Conservation (phyloP, 2,888 invertebrate genomes). For the Epinotia brunnichana region DNA sequence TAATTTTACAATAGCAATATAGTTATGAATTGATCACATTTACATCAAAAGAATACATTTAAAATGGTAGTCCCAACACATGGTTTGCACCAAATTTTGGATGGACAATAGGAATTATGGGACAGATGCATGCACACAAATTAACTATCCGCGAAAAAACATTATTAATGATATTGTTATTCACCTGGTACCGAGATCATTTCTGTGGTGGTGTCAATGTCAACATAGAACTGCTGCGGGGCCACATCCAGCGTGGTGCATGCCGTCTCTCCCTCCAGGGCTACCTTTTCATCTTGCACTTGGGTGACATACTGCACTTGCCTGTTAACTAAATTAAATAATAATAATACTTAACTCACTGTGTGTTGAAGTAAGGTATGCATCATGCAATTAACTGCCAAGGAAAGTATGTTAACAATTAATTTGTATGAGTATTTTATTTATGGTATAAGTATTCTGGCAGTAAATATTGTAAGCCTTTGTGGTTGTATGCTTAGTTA, state of each 20-base stretch:
- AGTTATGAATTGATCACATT: not conserved
- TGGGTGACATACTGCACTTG: conserved; percentile 70
- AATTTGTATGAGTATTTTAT: not conserved
- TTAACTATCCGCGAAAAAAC: no score
- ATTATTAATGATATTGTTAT: not conserved
- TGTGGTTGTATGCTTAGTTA: not conserved
- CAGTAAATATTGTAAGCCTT: not conserved
- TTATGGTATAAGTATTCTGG: not conserved
- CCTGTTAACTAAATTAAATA: conserved; percentile 62
- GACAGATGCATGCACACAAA: no score
- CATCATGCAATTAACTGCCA: no score
- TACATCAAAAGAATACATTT: no score
- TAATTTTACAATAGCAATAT: not conserved
- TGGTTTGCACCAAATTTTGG: no score
- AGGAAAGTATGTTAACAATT: not conserved
- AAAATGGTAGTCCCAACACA: no score
- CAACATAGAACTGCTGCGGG: conserved; percentile 69
- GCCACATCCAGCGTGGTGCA: conserved; percentile 67
- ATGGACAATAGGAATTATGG: no score
- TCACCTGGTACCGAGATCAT: conserved; percentile 67
- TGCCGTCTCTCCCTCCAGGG: conserved; percentile 56
- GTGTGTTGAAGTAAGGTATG: no score
- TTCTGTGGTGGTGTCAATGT: conserved; percentile 65
- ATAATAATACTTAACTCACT: not conserved
- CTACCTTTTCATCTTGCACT: conserved; percentile 62